Evolutionary conservation across 64 coral and sea anemone genomes (phyloP).

Genomic region (Pocillopora verrucosa): DNA sequence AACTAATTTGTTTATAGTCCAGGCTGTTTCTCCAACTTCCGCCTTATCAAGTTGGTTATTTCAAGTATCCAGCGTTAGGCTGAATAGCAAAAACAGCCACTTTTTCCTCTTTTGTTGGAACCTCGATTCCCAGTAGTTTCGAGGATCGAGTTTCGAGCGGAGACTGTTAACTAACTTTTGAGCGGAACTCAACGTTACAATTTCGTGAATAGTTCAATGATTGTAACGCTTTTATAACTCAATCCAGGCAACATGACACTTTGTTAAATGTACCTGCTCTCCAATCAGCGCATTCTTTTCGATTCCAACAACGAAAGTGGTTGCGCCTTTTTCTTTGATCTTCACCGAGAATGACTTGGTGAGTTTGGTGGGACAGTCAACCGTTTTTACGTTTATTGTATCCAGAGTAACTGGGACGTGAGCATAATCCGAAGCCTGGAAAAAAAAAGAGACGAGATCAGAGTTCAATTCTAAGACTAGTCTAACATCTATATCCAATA

Average conservation of each 20-base stretch:
- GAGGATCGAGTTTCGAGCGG: too few species aligned
- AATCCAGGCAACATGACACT: background rate
- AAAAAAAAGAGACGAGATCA: background rate
- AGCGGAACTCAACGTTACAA: background rate
- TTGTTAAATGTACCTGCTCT: slow-evolving; percentile 20
- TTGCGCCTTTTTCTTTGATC: slow-evolving; percentile 42
- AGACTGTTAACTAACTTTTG: too few species aligned
- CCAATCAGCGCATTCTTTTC: slow-evolving; percentile 50
- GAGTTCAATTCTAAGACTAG: background rate
- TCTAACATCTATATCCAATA: too few species aligned
- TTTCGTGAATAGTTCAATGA: background rate
- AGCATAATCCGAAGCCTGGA: slow-evolving; percentile 46
- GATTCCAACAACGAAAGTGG: slow-evolving; percentile 58
- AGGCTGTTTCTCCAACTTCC: too few species aligned
- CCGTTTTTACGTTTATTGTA: slow-evolving; percentile 35
- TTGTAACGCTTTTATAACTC: background rate
- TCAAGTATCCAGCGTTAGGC: too few species aligned
- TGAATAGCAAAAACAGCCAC: too few species aligned
- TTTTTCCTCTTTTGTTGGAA: too few species aligned
- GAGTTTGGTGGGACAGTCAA: slow-evolving; percentile 18
- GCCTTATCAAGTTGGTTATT: too few species aligned
- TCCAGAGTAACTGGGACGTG: slow-evolving; percentile 47
- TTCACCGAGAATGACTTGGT: slow-evolving; percentile 39
- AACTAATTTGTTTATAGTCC: too few species aligned
- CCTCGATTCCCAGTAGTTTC: too few species aligned